Conservation (phyloP, 2,113 vertebrate species). For the Spizaetus ornatus region DNA sequence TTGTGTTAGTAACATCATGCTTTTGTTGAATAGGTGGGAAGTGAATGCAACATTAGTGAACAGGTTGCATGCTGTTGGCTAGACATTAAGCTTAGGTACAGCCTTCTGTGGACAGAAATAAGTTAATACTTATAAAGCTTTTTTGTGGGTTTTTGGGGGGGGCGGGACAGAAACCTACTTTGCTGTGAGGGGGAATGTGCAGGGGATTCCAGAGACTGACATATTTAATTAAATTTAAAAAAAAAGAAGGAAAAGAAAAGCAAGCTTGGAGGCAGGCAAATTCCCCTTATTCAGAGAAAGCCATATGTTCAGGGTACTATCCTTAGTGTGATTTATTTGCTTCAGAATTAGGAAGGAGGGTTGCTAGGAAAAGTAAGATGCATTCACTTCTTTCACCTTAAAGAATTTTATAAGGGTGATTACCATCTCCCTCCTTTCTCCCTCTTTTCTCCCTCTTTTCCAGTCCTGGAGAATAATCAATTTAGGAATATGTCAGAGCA, state of each 20-base stretch:
- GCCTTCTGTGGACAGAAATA: neutral
- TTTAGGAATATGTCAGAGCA: neutral
- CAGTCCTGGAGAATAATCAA: neutral
- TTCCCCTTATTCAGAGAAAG: slow-evolving; percentile 12
- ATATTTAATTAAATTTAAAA: neutral
- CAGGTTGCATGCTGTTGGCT: neutral
- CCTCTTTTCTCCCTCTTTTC: neutral
- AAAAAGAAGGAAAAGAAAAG: neutral
- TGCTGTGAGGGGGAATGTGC: neutral
- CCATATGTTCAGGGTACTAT: slow-evolving; percentile 36
- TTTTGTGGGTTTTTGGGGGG: neutral
- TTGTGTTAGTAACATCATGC: rapidly evolving
- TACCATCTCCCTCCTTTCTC: neutral
- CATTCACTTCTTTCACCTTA: neutral
- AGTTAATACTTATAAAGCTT: neutral
- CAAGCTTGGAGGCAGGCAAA: neutral
- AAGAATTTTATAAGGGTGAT: neutral
- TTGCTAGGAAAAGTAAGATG: slow-evolving; percentile 25
- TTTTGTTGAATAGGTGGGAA: neutral
- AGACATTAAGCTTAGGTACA: neutral
- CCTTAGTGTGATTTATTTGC: slow-evolving; percentile 23
- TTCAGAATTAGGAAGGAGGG: slow-evolving; percentile 5
- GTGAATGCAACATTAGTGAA: neutral
- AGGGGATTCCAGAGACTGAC: neutral
- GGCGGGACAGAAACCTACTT: neutral